phyloP scores from a whole-genome alignment of 2,113 vertebrate species.

The Tachysurus fulvidraco region DNA sequence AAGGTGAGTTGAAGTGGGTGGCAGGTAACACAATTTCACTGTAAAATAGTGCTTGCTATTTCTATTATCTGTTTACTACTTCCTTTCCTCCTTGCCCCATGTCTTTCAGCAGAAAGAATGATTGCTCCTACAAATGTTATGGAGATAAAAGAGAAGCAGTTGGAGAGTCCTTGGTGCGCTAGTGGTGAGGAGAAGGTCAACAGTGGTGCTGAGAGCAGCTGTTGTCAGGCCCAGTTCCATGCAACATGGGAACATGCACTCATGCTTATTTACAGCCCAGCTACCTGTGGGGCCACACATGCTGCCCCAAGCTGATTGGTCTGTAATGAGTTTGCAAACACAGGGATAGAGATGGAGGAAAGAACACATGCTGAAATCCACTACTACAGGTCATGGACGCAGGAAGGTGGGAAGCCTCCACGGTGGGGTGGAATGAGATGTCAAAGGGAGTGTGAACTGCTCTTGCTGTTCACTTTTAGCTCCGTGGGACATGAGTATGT shows the following conservation, averaged over 20 bases:
- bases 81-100: constrained; percentile 50
- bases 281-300: constrained; percentile 86
- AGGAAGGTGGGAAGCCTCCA: constrained; percentile 49
- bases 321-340: constrained; percentile 87
- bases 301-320: constrained; percentile 80
- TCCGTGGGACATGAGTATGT: neutral
- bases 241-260: constrained; percentile 84
- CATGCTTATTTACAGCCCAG: constrained; percentile 91
- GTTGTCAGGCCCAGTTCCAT: constrained; percentile 85
- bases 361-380: constrained; percentile 69
- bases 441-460: constrained; percentile 39
- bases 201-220: constrained; percentile 82
- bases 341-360: constrained; percentile 64
- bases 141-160: constrained; percentile 81
- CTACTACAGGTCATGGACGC: constrained; percentile 67
- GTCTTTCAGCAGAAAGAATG: constrained; percentile 67
- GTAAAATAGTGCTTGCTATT: neutral
- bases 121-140: constrained; percentile 78
- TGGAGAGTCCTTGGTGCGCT: constrained; percentile 83
- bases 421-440: constrained; percentile 49
- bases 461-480: constrained; percentile 41
- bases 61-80: constrained; percentile 4
- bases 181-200: constrained; percentile 88
- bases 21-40: neutral
- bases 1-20: neutral